Evolutionary conservation across 2,113 vertebrate species (phyloP).

Genomic region (Upupa epops): DNA sequence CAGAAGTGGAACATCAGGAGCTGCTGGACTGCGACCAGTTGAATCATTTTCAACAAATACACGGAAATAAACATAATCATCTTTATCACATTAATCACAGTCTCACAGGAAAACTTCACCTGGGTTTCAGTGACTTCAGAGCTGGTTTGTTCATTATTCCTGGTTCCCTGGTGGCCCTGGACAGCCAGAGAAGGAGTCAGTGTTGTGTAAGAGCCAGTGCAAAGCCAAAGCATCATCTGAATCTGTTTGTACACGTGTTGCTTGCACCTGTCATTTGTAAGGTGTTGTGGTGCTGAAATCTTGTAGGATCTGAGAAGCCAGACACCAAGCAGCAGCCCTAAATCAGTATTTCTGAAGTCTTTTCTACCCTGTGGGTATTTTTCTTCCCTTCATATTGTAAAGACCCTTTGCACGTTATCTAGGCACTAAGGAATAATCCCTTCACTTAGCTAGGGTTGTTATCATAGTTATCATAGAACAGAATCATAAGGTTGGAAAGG

Average conservation of each 20-base stretch:
- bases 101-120: neutral
- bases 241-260: neutral
- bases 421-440: neutral
- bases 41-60: constrained; percentile 23
- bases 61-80: constrained; percentile 40
- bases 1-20: constrained; percentile 32
- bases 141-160: neutral
- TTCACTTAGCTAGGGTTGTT: neutral
- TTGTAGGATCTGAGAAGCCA: neutral
- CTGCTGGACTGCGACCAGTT: constrained; percentile 6
- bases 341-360: neutral
- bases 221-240: neutral
- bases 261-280: neutral
- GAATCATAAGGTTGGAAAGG: too few species aligned
- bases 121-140: neutral
- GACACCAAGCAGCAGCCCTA: neutral
- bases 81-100: constrained; percentile 12
- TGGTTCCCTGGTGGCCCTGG: neutral
- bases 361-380: neutral
- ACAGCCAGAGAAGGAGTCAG: neutral
- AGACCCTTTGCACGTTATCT: neutral
- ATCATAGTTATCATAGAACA: too few species aligned
- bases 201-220: neutral
- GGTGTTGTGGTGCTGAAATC: neutral
- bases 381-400: neutral